phyloP scores from a whole-genome alignment of 2,113 vertebrate species.

The Lepisosteus oculatus region DNA sequence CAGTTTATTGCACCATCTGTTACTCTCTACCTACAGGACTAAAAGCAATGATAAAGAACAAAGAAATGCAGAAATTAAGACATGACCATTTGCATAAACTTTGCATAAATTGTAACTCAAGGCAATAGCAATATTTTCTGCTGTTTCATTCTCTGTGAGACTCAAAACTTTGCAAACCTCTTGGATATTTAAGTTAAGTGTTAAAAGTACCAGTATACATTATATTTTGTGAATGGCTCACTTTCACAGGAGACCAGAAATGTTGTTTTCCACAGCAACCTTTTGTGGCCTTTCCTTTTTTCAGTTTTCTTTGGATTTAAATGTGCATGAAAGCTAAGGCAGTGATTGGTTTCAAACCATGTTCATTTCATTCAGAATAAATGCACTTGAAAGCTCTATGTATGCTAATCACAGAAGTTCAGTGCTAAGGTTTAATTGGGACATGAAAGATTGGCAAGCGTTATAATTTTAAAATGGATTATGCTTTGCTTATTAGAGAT shows the following conservation, averaged over 20 bases:
- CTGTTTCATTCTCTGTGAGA: no score
- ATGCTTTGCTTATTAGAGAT: conserved; percentile 57
- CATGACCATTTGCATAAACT: no score
- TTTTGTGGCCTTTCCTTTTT: conserved; percentile 25
- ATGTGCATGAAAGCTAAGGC: conserved; percentile 50
- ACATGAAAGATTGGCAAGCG: conserved; percentile 49
- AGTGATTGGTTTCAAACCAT: conserved; percentile 32
- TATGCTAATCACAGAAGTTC: conserved; percentile 59
- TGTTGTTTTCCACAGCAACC: conserved; percentile 42
- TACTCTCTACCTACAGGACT: no score
- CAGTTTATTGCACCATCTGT: no score
- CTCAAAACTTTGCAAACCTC: no score
- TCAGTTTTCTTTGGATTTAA: conserved; percentile 33
- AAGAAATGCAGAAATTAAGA: no score
- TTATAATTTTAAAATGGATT: conserved; percentile 55
- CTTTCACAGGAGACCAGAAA: conserved; percentile 34
- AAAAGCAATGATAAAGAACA: no score
- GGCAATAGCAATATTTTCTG: no score
- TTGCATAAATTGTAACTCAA: no score
- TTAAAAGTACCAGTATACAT: conserved; percentile 43
- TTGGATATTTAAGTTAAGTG: conserved; percentile 41
- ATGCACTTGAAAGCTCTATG: conserved; percentile 37
- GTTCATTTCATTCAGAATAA: conserved; percentile 27
- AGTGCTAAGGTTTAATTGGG: conserved; percentile 54
- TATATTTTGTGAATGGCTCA: conserved; percentile 42